These are phyloP conservation scores for Coturnix japonica DNA, from an alignment of 2,113 vertebrate genomes.

Conservation along the genomic window DNA sequence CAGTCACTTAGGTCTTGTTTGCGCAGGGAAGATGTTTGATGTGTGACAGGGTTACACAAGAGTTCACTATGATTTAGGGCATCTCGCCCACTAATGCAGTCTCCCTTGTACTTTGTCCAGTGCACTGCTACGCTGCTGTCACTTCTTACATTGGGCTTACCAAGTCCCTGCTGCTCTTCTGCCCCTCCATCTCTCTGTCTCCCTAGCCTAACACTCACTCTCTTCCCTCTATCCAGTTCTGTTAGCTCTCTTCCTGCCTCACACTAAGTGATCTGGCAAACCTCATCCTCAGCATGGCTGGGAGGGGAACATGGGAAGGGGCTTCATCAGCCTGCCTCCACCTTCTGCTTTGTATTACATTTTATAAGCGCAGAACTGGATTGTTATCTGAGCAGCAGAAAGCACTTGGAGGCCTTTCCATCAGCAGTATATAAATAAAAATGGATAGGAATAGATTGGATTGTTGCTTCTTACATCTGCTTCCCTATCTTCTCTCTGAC, in stretches of 20 bases:
- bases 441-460: conserved; percentile 54
- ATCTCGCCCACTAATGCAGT: not conserved
- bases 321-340: not conserved
- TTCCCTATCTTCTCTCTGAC: conserved; percentile 55
- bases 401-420: conserved; percentile 5
- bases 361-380: not conserved
- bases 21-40: not conserved
- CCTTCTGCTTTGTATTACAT: not conserved
- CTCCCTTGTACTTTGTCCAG: not conserved
- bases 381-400: conserved; percentile 27
- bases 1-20: not conserved
- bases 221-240: not conserved
- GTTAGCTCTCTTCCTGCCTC: not conserved
- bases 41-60: not conserved
- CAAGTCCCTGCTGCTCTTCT: not conserved
- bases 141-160: not conserved
- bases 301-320: not conserved
- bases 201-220: too few species aligned
- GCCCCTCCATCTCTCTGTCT: not conserved
- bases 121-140: not conserved
- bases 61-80: not conserved
- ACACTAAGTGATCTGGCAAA: not conserved
- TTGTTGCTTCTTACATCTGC: conserved; percentile 37
- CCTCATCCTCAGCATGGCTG: not conserved
- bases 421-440: conserved; percentile 58